These are phyloP conservation scores for Scartelaos histophorus DNA, from an alignment of 2,113 vertebrate genomes.

Conservation along the genomic window DNA sequence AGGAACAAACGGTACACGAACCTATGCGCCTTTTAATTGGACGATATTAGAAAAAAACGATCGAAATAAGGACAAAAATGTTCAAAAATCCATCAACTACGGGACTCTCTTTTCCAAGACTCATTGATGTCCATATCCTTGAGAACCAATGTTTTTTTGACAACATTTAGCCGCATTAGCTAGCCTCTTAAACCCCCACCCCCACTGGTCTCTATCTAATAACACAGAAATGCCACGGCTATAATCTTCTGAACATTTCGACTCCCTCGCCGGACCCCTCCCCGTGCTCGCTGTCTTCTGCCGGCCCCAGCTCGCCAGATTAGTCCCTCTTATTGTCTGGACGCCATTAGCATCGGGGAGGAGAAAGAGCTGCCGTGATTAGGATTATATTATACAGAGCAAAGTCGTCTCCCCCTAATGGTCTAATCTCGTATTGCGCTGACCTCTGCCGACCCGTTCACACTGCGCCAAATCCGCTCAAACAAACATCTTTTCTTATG, in stretches of 20 bases:
- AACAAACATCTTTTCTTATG: conserved; percentile 47
- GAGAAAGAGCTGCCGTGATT: conserved; percentile 25
- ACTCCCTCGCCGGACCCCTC: conserved; percentile 45
- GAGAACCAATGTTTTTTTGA: background rate
- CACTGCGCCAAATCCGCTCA: conserved; percentile 62
- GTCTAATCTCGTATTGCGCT: conserved; percentile 66
- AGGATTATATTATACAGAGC: conserved; percentile 66
- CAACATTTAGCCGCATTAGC: background rate
- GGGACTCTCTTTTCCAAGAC: background rate
- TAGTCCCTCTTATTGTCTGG: conserved; percentile 71
- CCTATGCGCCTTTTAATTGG: too few relatives aligned
- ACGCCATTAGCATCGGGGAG: conserved; percentile 60
- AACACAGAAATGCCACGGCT: conserved; percentile 63
- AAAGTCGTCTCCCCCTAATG: conserved; percentile 67
- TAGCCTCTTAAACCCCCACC: background rate
- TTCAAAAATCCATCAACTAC: too few relatives aligned
- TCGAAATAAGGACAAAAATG: too few relatives aligned
- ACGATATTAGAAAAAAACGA: too few relatives aligned
- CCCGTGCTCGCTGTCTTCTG: conserved; percentile 5
- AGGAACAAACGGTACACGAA: too few relatives aligned
- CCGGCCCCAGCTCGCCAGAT: conserved; percentile 54
- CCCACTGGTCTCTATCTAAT: conserved; percentile 56
- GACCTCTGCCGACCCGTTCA: conserved; percentile 66
- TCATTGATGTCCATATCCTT: background rate
- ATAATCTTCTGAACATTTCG: conserved; percentile 66